A percentile compares a stretch with the other conserved stretches of the same genome.
Conservation (phyloP, 2,888 invertebrate species). For the Pedicia rivosa region DNA sequence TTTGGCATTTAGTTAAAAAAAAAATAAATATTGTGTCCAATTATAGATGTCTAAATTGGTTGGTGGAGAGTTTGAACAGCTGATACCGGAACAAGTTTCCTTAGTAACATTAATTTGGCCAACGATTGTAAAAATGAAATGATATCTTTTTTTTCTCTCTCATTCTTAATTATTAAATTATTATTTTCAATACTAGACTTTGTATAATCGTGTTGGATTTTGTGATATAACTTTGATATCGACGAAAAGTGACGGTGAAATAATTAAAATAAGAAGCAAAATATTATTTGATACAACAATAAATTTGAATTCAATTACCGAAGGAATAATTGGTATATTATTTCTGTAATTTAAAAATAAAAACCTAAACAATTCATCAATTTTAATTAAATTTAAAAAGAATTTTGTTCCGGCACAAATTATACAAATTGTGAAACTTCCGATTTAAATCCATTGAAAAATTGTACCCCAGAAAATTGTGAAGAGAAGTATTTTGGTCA, state of each 20-base stretch:
- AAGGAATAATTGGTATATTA: background rate
- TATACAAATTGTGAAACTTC: slow-evolving; percentile 18
- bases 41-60: slow-evolving; percentile 18
- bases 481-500: slow-evolving; percentile 37
- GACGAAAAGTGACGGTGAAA: slow-evolving; percentile 14
- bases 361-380: background rate
- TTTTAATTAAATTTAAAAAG: too few species aligned
- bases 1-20: background rate
- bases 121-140: slow-evolving; percentile 25
- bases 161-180: too few species aligned
- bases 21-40: background rate
- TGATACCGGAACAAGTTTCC: slow-evolving; percentile 18
- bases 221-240: slow-evolving; percentile 21
- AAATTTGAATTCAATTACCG: background rate
- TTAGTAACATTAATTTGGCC: slow-evolving; percentile 24
- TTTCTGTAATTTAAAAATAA: background rate
- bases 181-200: too few species aligned
- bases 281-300: slow-evolving; percentile 11
- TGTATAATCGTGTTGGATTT: slow-evolving; percentile 23
- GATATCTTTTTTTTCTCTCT: too few species aligned
- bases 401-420: too few species aligned
- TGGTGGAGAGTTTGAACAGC: slow-evolving; percentile 23
- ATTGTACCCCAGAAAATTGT: slow-evolving; percentile 35
- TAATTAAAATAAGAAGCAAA: slow-evolving; percentile 12
- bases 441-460: slow-evolving; percentile 33